Base-by-base conservation (phyloP, 2,888 invertebrate species). In the Ophion obscuratus region DNA sequence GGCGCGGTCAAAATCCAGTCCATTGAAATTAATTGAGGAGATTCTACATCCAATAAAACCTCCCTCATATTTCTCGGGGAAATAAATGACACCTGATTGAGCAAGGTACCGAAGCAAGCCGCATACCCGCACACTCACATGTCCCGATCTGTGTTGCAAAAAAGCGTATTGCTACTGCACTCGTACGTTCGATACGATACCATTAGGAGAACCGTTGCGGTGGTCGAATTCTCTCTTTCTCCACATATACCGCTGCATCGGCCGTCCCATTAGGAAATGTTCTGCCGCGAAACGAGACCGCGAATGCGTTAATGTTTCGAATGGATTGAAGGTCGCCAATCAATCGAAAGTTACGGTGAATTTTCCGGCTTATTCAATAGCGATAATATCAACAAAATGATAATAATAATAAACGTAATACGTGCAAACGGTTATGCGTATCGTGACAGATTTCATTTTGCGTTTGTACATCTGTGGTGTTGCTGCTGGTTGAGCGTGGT, bases 381-480 rank as follows among this genome's bases (percentile, higher is more conserved):
- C 27, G 20, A 47, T 20, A 66, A 66, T n/a, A 66, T 66, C 47
- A 75, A 62, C 40, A 61, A 62, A 66, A 40, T 31, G 40, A 64
- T 66, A 27, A 31, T 10, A 66, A 66, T 14, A 36, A 44, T 68
- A 64, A 64, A 64, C 66, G 66, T 40, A 57, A 67, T n/a, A 66
- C 20, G 44, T 44, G 44, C 24, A 53, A 71, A 73, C 24, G 57
- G 71, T 47, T 44, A 74, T 44, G 66, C 59, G 62, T 67, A 14
- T 81, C 80, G 62, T 74, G 83, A 80, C 76, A 76, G 80, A 86
- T 83, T 80, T 83, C 61, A 62, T 79, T 59, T 61, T 82, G 85
- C 71, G 82, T 82, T 53, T 79, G 81, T 74, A 75, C 70, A 66
- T 75, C 71, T 64, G 68, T 70, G 79, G 74, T 61, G 20, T 68